Base-by-base conservation (phyloP, 1,140 invertebrate genomes). In the Dinoponera quadriceps region DNA sequence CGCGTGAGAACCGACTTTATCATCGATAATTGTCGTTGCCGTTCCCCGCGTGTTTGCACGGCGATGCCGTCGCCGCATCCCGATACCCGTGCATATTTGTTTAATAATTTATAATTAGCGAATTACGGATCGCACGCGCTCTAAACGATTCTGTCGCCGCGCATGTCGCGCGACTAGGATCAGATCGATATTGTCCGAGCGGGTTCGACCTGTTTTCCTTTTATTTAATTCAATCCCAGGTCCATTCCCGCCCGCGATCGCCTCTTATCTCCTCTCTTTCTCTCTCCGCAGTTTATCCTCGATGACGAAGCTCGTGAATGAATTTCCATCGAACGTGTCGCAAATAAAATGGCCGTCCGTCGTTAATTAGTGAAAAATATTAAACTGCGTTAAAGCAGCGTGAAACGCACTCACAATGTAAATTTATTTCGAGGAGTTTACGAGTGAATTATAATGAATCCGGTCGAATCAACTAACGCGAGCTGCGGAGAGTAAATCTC, bases 81-180 rank as follows among this genome's bases (percentile, higher is more conserved):
- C 86, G 86, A 91, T 91, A 89, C 83, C 78, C 59, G 29, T 65
- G 57, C 73, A 80, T 69, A 86, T 91, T 91, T 91, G 84, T 90
- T 91, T 90, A 89, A 90, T 90, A 91, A 92, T 90, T 91, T 91
- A 88, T 89, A 90, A 92, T 91, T 89, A 89, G 75, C 84, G 72
- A 89, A 83, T 72, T 83, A 85, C 60, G 33, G 55, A 48, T 59
- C 65, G 33, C 49, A 14, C 33, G 48, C 75, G 22, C 65, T 29
- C 14, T 77, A 66, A 66, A 18, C 33, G 29, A 16, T 4, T 1
- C 44, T 63, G 20, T 55, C 62, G 48, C 27, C 66, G 74, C 60
- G 65, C 65, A 71, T 69, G 33, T 57, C 51, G 27, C 51, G 27
- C 29, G 22, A 18, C 14, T 29, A 20, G 9, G 57, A 68, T 69